These are phyloP conservation scores for Cryptotermes secundus DNA, from an alignment of 1,140 invertebrate species.

Conservation along the genomic window DNA sequence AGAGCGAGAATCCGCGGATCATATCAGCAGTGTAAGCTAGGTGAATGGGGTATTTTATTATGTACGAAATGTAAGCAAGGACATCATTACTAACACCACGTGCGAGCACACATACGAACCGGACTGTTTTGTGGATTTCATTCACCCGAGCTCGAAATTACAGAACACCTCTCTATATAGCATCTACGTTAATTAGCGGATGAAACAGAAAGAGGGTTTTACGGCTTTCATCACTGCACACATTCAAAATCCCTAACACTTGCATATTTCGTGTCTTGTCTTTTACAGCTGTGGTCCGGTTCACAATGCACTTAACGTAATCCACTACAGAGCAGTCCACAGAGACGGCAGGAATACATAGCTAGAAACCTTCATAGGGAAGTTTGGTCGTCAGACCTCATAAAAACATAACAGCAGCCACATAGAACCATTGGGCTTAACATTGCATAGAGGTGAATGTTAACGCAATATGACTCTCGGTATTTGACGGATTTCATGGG, in stretches of 20 bases:
- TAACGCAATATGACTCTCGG: too few relatives aligned
- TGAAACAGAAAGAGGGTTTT: not conserved
- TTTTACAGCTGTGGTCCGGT: not conserved
- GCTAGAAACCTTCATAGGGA: too few relatives aligned
- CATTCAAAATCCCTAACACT: not conserved
- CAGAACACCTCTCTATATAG: not conserved
- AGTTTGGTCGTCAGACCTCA: too few relatives aligned
- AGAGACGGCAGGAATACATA: too few relatives aligned
- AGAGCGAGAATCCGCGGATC: too few relatives aligned
- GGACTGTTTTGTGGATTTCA: not conserved
- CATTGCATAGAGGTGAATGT: too few relatives aligned
- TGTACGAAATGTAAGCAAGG: not conserved
- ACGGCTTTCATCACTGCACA: not conserved
- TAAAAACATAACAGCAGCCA: too few relatives aligned
- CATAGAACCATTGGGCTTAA: too few relatives aligned
- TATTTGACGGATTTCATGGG: too few relatives aligned
- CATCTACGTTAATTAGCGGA: not conserved
- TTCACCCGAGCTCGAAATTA: not conserved
- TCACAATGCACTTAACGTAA: not conserved
- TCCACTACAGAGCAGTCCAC: not conserved
- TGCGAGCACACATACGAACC: not conserved
- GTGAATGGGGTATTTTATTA: not conserved
- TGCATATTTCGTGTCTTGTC: not conserved
- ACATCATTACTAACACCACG: not conserved
- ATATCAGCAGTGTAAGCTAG: too few relatives aligned